phyloP scores from a whole-genome alignment of 2,797 vertebrate species.

The Liparis tanakae region DNA sequence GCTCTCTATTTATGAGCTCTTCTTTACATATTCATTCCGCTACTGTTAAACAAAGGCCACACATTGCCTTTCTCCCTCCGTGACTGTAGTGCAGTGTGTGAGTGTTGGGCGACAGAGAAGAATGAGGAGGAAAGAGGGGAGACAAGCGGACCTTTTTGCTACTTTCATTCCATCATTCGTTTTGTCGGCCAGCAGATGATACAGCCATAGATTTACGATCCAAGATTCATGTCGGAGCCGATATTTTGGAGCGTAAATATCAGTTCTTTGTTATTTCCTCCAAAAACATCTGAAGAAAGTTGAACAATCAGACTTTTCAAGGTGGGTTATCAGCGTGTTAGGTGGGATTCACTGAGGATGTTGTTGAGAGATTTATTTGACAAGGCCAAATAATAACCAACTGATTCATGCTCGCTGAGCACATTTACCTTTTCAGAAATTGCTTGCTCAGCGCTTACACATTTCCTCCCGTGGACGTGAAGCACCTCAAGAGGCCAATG shows the following conservation, averaged over 20 bases:
- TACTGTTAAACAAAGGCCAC: slow-evolving; percentile 78
- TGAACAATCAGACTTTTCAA: background rate
- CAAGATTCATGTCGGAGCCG: background rate
- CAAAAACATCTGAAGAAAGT: background rate
- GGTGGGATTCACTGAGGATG: background rate
- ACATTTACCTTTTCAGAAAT: background rate
- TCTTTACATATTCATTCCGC: slow-evolving; percentile 86
- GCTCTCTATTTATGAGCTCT: slow-evolving; percentile 81
- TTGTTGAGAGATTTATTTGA: background rate
- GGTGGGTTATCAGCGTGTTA: background rate
- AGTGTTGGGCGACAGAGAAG: slow-evolving; percentile 27
- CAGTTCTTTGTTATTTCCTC: background rate
- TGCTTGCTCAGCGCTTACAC: too few species aligned
- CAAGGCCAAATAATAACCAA: background rate
- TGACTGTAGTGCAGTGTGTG: slow-evolving; percentile 46
- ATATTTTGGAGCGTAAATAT: background rate
- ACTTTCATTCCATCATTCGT: slow-evolving; percentile 1
- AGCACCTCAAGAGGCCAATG: background rate
- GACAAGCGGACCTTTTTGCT: background rate
- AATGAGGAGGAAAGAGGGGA: slow-evolving; percentile 5
- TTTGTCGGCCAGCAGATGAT: background rate
- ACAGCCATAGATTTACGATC: background rate
- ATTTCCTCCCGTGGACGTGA: background rate
- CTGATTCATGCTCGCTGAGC: background rate
- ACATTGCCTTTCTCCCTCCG: slow-evolving; percentile 56